phyloP scores from a whole-genome alignment of 2,888 invertebrate species.

The Lasioglossum malachurum region DNA sequence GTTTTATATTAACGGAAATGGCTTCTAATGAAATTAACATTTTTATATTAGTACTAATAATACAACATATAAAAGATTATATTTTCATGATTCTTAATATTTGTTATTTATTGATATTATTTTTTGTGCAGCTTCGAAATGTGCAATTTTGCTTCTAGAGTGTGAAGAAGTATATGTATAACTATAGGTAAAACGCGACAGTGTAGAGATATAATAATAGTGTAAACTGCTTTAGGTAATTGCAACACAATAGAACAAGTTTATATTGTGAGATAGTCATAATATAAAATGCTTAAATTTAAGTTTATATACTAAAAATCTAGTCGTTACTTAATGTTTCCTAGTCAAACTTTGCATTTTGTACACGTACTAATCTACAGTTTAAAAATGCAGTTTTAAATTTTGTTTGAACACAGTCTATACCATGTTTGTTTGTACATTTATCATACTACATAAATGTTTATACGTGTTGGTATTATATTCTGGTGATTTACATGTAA shows the following conservation, averaged over 20 bases:
- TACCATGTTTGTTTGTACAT: conserved; percentile 43
- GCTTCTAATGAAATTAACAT: conserved; percentile 28
- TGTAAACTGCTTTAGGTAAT: conserved; percentile 44
- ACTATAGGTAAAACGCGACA: conserved; percentile 23
- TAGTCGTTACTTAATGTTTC: conserved; percentile 82
- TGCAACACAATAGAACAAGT: conserved; percentile 39
- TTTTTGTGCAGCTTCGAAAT: conserved; percentile 43
- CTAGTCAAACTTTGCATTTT: conserved; percentile 82
- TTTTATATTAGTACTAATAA: conserved; percentile 11
- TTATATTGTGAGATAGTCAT: conserved; percentile 42
- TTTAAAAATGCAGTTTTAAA: conserved; percentile 50
- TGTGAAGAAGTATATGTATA: conserved; percentile 14
- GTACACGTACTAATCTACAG: conserved; percentile 70
- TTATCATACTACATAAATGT: conserved; percentile 48
- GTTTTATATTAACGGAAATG: conserved; percentile 20
- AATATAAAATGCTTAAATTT: conserved; percentile 56
- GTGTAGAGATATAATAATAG: conserved; percentile 43
- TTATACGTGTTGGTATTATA: conserved; percentile 58
- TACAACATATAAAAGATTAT: conserved; percentile 20
- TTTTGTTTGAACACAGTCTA: conserved; percentile 46
- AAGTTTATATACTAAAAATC: conserved; percentile 71
- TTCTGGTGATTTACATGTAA: conserved; percentile 49
- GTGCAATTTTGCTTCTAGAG: conserved; percentile 29
- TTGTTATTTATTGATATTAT: conserved; percentile 39
- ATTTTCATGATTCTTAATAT: conserved; percentile 39